Evolutionary conservation across 1,140 invertebrate genomes (phyloP).

Genomic region (Ridgeia piscesae): DNA sequence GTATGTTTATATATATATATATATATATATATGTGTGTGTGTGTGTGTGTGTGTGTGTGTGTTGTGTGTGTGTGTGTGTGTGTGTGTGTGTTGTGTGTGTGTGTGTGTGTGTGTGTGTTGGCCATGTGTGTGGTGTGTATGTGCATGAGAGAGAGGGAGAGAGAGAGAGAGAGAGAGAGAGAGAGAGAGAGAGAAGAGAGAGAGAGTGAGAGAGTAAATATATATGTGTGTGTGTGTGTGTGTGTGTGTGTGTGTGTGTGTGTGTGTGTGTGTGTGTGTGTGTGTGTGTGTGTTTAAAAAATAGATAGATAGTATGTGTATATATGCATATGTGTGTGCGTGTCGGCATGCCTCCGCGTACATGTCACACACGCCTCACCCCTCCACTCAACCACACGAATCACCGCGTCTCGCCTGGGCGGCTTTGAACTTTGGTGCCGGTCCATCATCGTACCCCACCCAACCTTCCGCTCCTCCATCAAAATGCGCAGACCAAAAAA

Average conservation of each 20-base stretch:
- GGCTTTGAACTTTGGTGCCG: neutral
- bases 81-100: neutral
- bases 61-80: neutral
- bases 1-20: no score
- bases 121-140: neutral
- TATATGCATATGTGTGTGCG: neutral
- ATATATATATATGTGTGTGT: neutral
- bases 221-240: no score
- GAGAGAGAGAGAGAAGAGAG: no score
- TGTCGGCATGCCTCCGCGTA: neutral
- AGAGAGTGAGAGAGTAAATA: no score
- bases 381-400: neutral
- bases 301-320: no score
- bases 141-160: no score
- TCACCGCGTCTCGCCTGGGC: neutral
- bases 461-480: neutral
- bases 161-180: no score
- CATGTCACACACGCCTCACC: neutral
- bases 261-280: no score
- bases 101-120: neutral
- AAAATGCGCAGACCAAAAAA: neutral
- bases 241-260: no score
- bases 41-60: neutral
- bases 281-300: no score
- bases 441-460: neutral